phyloP scores from a whole-genome alignment of 2,888 invertebrate genomes.

The Pyrgus malvae region DNA sequence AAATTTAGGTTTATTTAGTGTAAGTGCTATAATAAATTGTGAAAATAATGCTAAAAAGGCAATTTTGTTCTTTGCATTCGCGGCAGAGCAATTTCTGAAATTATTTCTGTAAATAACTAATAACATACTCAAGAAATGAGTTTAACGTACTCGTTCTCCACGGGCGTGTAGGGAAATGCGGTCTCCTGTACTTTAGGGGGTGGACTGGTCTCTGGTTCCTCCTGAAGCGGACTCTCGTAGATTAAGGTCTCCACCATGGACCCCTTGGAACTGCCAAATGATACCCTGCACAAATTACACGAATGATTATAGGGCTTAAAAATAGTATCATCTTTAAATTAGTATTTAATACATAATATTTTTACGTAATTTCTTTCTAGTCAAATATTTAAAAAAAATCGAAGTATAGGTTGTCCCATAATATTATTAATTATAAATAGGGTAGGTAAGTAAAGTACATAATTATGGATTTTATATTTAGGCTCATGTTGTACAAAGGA shows the following conservation, averaged over 20 bases:
- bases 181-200: constrained; percentile 74
- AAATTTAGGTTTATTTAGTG: no score
- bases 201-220: constrained; percentile 88
- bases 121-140: constrained; percentile 69
- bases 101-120: constrained; percentile 39
- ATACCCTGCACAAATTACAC: constrained; percentile 85
- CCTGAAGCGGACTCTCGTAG: constrained; percentile 92
- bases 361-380: no score
- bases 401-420: no score
- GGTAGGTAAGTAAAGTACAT: no score
- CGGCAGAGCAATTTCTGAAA: background rate
- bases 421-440: no score
- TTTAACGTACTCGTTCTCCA: constrained; percentile 82
- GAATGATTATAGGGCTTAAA: background rate
- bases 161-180: constrained; percentile 71
- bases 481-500: no score
- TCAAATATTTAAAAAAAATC: no score
- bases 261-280: constrained; percentile 96
- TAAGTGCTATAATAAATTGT: no score
- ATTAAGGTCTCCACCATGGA: constrained; percentile 97
- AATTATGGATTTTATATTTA: no score
- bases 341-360: no score
- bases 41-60: no score
- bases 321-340: background rate
- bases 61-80: no score